These are phyloP conservation scores for Thryonomys swinderianus DNA, from an alignment of 2,113 vertebrate species.

Conservation along the genomic window DNA sequence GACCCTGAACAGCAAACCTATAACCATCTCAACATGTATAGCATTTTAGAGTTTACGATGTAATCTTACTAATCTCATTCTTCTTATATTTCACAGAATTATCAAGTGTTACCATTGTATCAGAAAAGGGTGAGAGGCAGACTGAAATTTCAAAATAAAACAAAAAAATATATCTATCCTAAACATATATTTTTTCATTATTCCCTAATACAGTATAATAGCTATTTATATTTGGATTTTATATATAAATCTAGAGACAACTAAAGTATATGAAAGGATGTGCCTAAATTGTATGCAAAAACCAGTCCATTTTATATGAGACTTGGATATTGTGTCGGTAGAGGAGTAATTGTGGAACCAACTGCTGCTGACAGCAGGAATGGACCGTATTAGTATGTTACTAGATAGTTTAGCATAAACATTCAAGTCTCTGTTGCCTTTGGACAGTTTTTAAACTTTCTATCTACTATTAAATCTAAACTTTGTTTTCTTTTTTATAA, in stretches of 20 bases:
- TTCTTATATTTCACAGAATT: neutral
- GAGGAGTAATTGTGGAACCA: neutral
- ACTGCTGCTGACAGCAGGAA: neutral
- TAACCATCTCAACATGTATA: neutral
- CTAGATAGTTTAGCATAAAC: neutral
- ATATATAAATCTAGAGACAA: neutral
- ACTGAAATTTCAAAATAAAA: neutral
- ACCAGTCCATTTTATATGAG: neutral
- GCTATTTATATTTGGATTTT: neutral
- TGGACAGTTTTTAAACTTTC: slow-evolving; percentile 15
- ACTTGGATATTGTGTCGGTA: neutral
- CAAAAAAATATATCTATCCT: neutral
- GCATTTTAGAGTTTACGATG: neutral
- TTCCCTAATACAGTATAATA: neutral
- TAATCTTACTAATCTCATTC: neutral
- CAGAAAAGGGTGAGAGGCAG: neutral
- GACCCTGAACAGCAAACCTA: neutral
- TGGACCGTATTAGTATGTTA: neutral
- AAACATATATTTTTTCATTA: neutral
- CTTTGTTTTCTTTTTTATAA: slow-evolving; percentile 38
- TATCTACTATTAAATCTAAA: neutral
- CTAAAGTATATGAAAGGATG: neutral
- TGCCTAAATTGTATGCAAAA: neutral
- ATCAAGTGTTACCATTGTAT: neutral
- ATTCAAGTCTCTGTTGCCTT: neutral